A percentile compares a stretch with the other conserved stretches of the same genome.
Conservation (phyloP, 1,140 invertebrate genomes). For the Nephotettix cincticeps region DNA sequence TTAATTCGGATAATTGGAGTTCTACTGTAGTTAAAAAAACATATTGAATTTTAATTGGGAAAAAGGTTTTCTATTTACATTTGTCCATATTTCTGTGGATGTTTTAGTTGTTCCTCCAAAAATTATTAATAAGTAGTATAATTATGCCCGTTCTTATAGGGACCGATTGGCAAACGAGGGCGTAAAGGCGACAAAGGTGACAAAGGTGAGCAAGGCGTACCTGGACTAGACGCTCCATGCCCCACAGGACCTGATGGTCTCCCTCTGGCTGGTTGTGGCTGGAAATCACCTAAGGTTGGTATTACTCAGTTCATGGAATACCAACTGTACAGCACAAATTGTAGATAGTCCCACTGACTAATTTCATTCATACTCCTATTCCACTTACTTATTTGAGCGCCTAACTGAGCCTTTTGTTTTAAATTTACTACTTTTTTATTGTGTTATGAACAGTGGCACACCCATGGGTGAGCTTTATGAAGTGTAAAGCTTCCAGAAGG, state of each 20-base stretch:
- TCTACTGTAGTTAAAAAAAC: background rate
- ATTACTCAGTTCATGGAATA: background rate
- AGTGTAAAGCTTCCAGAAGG: no score
- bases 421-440: no score
- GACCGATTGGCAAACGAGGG: conserved; percentile 83
- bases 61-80: background rate
- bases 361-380: no score
- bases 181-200: conserved; percentile 87
- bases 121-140: no score
- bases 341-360: background rate
- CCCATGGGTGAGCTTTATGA: no score
- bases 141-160: conserved; percentile 57
- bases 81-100: background rate
- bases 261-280: conserved; percentile 91
- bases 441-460: no score
- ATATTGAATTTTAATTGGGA: background rate
- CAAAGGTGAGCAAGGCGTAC: conserved; percentile 93
- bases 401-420: no score
- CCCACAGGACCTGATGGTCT: conserved; percentile 91
- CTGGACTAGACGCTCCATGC: conserved; percentile 95
- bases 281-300: conserved; percentile 78
- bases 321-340: background rate
- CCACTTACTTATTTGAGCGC: no score
- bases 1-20: no score
- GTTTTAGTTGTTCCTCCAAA: no score